Percentiles rank a stretch among this genome's conserved stretches.
phyloP scores from a whole-genome alignment of 2,113 vertebrate genomes.

The Irena cyanogastra region DNA sequence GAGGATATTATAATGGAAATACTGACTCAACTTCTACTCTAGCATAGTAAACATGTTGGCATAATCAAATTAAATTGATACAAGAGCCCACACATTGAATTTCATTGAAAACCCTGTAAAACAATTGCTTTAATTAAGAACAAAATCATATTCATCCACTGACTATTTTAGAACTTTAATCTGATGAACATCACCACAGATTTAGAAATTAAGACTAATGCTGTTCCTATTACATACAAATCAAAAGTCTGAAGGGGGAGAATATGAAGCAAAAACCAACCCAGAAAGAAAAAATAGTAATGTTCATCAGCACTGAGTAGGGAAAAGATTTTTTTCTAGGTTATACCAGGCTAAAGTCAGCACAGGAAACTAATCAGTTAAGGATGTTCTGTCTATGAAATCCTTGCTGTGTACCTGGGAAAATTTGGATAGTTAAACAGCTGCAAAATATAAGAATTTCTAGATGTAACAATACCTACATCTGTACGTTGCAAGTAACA shows the following conservation, averaged over 20 bases:
- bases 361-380: not conserved
- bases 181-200: not conserved
- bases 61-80: slow-evolving; percentile 32
- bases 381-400: not conserved
- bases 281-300: not conserved
- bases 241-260: not conserved
- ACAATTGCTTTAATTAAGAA: slow-evolving; percentile 42
- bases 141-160: not conserved
- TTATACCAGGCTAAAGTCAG: not conserved
- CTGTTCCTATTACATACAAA: not conserved
- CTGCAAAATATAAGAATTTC: not conserved
- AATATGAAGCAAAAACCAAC: not conserved
- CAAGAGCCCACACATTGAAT: slow-evolving; percentile 18
- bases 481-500: not conserved
- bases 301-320: not conserved
- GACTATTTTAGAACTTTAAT: slow-evolving; percentile 28
- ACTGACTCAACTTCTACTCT: not conserved
- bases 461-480: not conserved
- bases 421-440: not conserved
- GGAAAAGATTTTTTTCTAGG: not conserved
- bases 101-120: slow-evolving; percentile 18
- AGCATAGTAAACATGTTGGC: not conserved
- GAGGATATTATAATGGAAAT: slow-evolving; percentile 5
- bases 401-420: not conserved
- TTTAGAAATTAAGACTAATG: not conserved